Evolutionary conservation across 2,888 invertebrate genomes (phyloP).

Genomic region (Pristionchus arcanus): DNA sequence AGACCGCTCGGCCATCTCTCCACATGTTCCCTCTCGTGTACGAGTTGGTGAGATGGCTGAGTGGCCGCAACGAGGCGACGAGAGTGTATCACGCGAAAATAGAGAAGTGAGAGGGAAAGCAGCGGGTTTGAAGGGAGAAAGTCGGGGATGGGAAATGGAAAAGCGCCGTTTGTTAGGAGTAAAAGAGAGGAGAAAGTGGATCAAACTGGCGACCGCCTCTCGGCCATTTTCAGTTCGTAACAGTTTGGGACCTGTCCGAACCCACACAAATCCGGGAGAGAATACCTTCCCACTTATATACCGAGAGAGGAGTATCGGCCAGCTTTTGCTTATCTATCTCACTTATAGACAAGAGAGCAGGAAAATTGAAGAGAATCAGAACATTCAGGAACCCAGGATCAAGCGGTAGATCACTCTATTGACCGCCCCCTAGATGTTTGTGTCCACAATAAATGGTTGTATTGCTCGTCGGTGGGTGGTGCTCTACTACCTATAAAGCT

Average conservation of each 20-base stretch:
- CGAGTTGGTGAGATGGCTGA: background rate
- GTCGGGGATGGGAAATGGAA: slow-evolving; percentile 34
- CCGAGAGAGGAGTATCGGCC: background rate
- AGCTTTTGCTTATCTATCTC: background rate
- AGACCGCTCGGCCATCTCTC: slow-evolving; percentile 88
- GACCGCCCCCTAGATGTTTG: background rate
- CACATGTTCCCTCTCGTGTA: background rate
- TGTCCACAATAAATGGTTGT: background rate
- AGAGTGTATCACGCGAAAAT: slow-evolving; percentile 15
- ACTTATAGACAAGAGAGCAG: background rate
- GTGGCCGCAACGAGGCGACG: background rate
- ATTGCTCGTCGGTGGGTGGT: background rate
- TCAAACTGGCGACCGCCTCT: slow-evolving; percentile 31
- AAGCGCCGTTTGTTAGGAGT: slow-evolving; percentile 37
- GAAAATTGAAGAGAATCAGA: background rate
- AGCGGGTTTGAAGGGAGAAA: slow-evolving; percentile 8
- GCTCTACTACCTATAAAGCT: slow-evolving; percentile 25
- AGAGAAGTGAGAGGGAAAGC: slow-evolving; percentile 23
- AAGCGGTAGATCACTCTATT: background rate
- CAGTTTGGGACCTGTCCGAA: slow-evolving; percentile 42
- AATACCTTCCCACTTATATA: background rate
- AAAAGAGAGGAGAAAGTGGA: slow-evolving; percentile 41
- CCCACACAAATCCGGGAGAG: slow-evolving; percentile 6
- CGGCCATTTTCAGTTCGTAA: slow-evolving; percentile 40
- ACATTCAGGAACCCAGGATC: background rate